Percentiles rank a stretch among this genome's conserved stretches.
These are phyloP conservation scores for Pristionchus japonicus DNA, from an alignment of 2,888 invertebrate species.

Conservation along the genomic window DNA sequence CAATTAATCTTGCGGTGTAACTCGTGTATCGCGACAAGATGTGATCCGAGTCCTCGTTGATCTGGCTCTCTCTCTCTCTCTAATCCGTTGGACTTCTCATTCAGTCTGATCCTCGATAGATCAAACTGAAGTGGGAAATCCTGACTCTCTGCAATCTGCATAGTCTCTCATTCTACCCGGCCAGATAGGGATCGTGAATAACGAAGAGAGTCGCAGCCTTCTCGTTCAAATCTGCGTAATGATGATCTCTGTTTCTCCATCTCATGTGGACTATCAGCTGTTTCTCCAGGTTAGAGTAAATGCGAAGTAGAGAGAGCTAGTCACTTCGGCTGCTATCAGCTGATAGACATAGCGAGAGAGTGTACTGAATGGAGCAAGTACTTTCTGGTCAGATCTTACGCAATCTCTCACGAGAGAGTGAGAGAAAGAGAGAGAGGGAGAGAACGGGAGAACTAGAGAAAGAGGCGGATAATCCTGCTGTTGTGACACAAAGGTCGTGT, in stretches of 20 bases:
- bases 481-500: neutral
- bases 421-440: neutral
- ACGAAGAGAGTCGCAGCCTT: neutral
- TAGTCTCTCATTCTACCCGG: neutral
- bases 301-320: neutral
- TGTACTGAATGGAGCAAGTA: neutral
- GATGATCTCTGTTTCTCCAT: neutral
- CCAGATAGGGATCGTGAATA: neutral
- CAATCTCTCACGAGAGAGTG: neutral
- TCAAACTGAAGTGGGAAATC: too few species aligned
- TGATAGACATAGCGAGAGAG: neutral
- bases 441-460: neutral
- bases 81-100: too few species aligned
- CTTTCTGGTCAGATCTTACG: neutral
- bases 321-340: too few species aligned
- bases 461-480: neutral
- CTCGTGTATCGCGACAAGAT: neutral
- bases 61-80: neutral
- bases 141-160: neutral
- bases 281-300: neutral
- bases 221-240: too few species aligned
- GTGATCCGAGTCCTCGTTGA: neutral
- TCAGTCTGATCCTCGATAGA: too few species aligned
- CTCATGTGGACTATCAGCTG: neutral
- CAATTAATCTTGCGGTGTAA: constrained; percentile 32